Evolutionary conservation across 2,888 invertebrate species (phyloP), one percentile per base, ranked within the genome.

Genomic region (Drosophila formosana): DNA sequence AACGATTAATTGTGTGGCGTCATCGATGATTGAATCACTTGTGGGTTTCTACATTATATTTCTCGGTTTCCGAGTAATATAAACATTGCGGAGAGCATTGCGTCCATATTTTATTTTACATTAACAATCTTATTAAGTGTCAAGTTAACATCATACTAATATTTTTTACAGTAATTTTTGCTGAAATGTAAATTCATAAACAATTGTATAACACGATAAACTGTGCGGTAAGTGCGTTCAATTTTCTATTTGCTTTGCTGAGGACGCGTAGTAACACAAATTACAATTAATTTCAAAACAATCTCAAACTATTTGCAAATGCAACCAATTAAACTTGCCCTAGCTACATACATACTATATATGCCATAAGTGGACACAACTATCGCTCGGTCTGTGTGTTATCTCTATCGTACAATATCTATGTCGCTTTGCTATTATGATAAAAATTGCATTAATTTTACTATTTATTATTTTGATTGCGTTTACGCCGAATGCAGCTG

Each of bases 11-110:
- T 62, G 62, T 60, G 70, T 76, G 78, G 45, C 75, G 79, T 84
- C 88, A 84, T 77, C 88, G 82, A 77, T 84, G 82, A 82, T 87
- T 82, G 61, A 81, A 81, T 84, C 82, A 67, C 39, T 60, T 57
- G 13, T 46, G 37, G 43, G 34, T 47, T 65, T 56, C 18, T 18
- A 18, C 18, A 18, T 18, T 18, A 18, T 18, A 18, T 18, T 18
- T 18, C 18, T 18, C 18, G 18, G 18, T 18, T 18, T 18, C 18
- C 18, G 18, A 18, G 18, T 18, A 18, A 18, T 18, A 18, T 18
- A 18, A 18, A 18, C 18, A 18, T 18, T 50, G 55, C 51, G 28
- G 50, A 58, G n/a, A 37, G 34, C 60, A 61, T 23, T 32, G 34
- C 41, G 34, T 4, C 28, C 32, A 47, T 47, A 50, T 18, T 51